A percentile compares a stretch with the other conserved stretches of the same genome.
phyloP scores from a whole-genome alignment of 2,113 vertebrate species.

The Leucoraja erinaceus region DNA sequence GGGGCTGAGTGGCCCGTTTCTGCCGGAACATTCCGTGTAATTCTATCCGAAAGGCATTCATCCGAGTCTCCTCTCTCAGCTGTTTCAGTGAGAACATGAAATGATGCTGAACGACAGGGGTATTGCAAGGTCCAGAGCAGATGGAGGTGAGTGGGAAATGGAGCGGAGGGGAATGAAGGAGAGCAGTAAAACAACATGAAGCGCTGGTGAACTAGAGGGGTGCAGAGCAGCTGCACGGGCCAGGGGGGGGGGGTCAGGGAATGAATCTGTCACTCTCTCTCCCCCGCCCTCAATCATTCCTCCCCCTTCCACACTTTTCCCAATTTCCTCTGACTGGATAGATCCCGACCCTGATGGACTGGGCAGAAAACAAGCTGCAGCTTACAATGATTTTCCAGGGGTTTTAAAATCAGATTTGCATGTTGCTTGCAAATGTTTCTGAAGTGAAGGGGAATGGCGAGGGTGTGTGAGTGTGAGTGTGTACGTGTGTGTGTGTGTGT shows the following conservation, averaged over 20 bases:
- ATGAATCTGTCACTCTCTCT: neutral
- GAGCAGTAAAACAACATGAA: constrained; percentile 10
- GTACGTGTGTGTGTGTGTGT: no score
- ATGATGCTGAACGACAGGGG: neutral
- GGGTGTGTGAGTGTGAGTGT: neutral
- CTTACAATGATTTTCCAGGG: constrained; percentile 15
- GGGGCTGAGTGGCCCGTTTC: neutral
- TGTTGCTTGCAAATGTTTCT: neutral
- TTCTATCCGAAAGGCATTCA: neutral
- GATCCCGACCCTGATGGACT: neutral
- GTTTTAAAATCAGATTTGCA: neutral
- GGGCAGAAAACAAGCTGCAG: neutral
- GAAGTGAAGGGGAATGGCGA: neutral
- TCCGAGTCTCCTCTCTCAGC: neutral
- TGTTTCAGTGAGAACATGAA: neutral
- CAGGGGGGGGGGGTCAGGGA: neutral
- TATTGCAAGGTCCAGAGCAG: neutral
- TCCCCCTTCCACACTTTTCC: neutral
- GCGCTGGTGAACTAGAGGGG: neutral
- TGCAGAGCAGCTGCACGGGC: neutral
- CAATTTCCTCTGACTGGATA: neutral
- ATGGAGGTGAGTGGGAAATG: neutral
- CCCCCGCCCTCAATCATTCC: neutral
- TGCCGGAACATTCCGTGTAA: neutral
- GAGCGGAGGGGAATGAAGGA: neutral